Evolutionary conservation across 2,113 vertebrate species (phyloP).

Genomic region (Erpornis zantholeuca): DNA sequence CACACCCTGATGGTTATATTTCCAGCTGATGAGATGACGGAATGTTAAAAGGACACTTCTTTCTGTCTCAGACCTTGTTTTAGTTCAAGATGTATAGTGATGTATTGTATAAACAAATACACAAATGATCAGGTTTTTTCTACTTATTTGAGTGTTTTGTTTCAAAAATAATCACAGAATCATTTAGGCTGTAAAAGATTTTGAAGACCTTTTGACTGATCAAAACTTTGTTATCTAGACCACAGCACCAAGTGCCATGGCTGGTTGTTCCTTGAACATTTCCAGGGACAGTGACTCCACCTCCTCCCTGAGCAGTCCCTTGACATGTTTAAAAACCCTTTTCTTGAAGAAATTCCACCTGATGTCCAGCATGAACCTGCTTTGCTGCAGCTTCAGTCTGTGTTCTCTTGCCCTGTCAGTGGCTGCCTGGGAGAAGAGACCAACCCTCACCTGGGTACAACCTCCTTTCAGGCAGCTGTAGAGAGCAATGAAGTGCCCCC

Average conservation of each 20-base stretch:
- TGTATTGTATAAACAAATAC: not conserved
- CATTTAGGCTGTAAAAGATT: not conserved
- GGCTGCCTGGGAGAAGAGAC: not conserved
- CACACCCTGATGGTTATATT: not conserved
- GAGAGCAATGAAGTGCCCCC: accelerated
- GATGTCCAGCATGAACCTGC: not conserved
- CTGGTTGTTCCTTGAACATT: accelerated
- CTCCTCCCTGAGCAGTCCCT: not conserved
- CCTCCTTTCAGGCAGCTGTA: not conserved
- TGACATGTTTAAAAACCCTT: not conserved
- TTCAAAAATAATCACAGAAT: not conserved
- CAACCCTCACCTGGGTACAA: accelerated
- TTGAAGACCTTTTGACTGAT: not conserved
- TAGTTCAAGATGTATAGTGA: not conserved
- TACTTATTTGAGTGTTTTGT: not conserved
- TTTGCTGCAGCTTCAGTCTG: not conserved
- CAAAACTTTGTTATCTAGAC: not conserved
- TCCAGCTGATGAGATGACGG: not conserved
- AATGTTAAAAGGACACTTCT: not conserved
- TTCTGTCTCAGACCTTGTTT: not conserved
- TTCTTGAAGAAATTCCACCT: not conserved
- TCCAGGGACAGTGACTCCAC: not conserved
- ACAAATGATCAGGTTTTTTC: not conserved
- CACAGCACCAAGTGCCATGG: not conserved
- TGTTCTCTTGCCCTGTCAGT: not conserved